Base-by-base conservation (phyloP, 2,888 invertebrate genomes). In the Drosophila kanekoi region DNA sequence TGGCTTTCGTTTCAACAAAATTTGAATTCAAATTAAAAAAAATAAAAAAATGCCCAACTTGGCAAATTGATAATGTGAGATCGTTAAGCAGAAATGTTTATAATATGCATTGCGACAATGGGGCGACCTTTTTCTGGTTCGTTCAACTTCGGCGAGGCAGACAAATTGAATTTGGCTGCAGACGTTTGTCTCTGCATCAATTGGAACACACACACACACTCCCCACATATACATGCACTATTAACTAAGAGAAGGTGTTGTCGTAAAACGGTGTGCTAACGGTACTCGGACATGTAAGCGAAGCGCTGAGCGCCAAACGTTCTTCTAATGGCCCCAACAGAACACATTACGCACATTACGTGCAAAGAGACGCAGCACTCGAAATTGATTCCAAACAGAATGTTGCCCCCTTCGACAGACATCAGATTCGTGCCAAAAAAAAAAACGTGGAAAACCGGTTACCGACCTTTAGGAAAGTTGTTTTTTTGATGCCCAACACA, bases 391-490 rank as follows among this genome's bases (percentile, higher is more conserved):
- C 40, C 40, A 41, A 61, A 74, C 49, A 49, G 79, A 70, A 70
- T 79, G 70, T 63, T 52, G 67, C 40, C 38, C 45, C 16, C 41
- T 28, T 35, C 56, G 58, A 47, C 53, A 23, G 41, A 56, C 51
- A 48, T 16, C 40, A 47, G 45, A 72, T 74, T 74, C 64, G 59
- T 77, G 78, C 67, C 73, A 72, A 77, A 73, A 70, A 41, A 47
- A 37, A 23, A 71, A 57, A 48, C 14, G 47, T 45, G 57, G 47
- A 53, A 77, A 83, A 83, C 83, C 83, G 83, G 83, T 83, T 83
- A 86, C 77, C 82, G 88, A 87, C 83, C 88, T 83, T 87, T 74
- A 86, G 83, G 82, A 83, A 83, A 83, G 82, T 83, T 83, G 82
- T 72, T 79, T 77, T 67, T 57, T 65, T 16, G 9, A 51, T 18